Conservation (phyloP, 2,888 invertebrate species). For the Clusia tigrina region DNA sequence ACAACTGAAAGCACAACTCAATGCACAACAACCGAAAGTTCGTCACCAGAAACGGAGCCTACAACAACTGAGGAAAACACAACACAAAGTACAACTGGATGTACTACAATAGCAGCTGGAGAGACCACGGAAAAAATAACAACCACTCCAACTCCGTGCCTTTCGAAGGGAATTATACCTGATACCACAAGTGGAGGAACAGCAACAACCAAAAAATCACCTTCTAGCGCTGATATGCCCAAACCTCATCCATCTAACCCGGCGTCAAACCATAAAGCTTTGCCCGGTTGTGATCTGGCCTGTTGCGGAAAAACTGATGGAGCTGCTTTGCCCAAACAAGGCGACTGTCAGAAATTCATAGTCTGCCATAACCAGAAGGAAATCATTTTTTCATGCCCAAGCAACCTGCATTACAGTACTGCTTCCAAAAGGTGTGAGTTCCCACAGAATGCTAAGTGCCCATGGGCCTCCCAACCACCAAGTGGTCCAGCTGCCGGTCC, state of each 20-base stretch:
- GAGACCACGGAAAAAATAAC: neutral
- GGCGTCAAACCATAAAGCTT: too few species aligned
- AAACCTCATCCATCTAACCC: too few species aligned
- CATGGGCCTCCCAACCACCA: conserved; percentile 31
- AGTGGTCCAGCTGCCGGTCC: conserved; percentile 38
- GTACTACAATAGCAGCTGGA: too few species aligned
- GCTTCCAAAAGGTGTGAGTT: conserved; percentile 36
- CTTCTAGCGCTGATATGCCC: too few species aligned
- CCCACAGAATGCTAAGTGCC: conserved; percentile 38
- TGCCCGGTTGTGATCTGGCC: conserved; percentile 24
- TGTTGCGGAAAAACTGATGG: conserved; percentile 31
- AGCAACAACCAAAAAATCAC: too few species aligned
- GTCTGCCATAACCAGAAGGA: conserved; percentile 31
- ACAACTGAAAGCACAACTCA: too few species aligned
- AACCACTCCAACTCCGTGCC: neutral
- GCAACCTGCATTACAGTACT: conserved; percentile 35
- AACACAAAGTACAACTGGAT: neutral
- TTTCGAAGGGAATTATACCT: too few species aligned
- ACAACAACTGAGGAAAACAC: conserved; percentile 2
- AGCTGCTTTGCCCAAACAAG: conserved; percentile 16
- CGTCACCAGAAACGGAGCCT: conserved; percentile 1
- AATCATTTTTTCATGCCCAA: conserved; percentile 33
- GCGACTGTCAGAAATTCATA: conserved; percentile 38
- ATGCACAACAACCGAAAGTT: conserved; percentile 10
- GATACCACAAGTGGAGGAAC: too few species aligned